These are phyloP conservation scores for Spodoptera picta DNA, from an alignment of 2,888 invertebrate species.

Conservation along the genomic window DNA sequence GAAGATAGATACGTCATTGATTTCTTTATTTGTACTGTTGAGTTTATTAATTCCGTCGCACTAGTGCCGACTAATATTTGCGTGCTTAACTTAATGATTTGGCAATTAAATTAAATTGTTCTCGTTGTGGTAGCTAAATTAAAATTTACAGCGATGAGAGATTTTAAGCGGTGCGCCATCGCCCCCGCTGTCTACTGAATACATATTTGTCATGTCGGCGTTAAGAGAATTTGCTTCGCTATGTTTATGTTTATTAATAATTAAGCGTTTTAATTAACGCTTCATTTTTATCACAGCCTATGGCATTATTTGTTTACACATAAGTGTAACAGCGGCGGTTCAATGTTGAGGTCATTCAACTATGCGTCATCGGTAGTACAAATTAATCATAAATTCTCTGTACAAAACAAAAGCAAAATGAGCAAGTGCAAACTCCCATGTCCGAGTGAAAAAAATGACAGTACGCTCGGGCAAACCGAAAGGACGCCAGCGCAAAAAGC, in stretches of 20 bases:
- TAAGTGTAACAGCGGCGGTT: slow-evolving; percentile 24
- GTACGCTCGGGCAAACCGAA: slow-evolving; percentile 84
- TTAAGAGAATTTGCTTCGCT: slow-evolving; percentile 64
- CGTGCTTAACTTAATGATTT: slow-evolving; percentile 88
- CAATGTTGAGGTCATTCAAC: slow-evolving; percentile 69
- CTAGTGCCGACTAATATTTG: slow-evolving; percentile 85
- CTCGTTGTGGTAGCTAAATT: slow-evolving; percentile 86
- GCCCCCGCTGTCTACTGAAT: slow-evolving; percentile 60
- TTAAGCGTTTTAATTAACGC: slow-evolving; percentile 53
- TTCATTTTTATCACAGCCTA: slow-evolving; percentile 28
- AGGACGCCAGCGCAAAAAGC: slow-evolving; percentile 86
- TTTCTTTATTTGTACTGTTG: slow-evolving; percentile 80
- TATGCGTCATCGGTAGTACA: slow-evolving; percentile 63
- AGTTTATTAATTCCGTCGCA: slow-evolving; percentile 79
- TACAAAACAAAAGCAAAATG: slow-evolving; percentile 82
- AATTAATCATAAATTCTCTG: slow-evolving; percentile 82
- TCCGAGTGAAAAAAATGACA: slow-evolving; percentile 86
- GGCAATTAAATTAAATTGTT: slow-evolving; percentile 88
- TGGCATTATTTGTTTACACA: slow-evolving; percentile 30
- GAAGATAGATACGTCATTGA: slow-evolving; percentile 81
- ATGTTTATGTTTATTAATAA: slow-evolving; percentile 57
- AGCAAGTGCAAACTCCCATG: slow-evolving; percentile 83
- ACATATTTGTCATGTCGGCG: slow-evolving; percentile 68
- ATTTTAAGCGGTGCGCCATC: slow-evolving; percentile 73
- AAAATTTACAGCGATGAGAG: slow-evolving; percentile 82